Conservation (phyloP, 2,797 vertebrate species). For the Mycteria americana region DNA sequence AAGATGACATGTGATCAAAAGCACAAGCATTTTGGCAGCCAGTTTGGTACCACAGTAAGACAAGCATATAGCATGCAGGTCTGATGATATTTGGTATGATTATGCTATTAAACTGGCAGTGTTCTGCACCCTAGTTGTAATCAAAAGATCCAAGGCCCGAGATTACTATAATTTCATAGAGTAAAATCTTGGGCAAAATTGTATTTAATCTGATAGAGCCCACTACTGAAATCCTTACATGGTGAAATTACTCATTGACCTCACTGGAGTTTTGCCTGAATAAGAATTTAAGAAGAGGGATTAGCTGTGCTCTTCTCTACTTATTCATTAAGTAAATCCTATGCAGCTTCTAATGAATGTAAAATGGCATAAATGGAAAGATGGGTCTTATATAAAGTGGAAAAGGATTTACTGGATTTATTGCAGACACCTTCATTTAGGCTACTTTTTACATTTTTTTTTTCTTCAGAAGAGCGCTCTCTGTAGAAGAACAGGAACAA, state of each 20-base stretch:
- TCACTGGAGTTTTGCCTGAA: slow-evolving; percentile 3
- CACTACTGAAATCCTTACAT: neutral
- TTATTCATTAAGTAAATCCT: neutral
- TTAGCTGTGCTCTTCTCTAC: slow-evolving; percentile 37
- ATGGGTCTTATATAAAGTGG: neutral
- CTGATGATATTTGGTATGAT: neutral
- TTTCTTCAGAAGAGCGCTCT: neutral
- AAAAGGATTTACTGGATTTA: neutral
- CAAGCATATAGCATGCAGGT: neutral
- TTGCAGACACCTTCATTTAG: neutral
- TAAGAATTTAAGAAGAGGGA: neutral
- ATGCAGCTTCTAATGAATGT: neutral
- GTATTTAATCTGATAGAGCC: neutral
- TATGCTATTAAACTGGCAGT: neutral
- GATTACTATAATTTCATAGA: slow-evolving; percentile 24
- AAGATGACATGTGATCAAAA: slow-evolving; percentile 29
- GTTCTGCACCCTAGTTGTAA: neutral
- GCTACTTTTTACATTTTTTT: neutral
- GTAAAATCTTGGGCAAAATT: slow-evolving; percentile 16
- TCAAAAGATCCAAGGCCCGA: neutral
- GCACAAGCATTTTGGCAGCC: neutral
- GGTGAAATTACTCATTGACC: neutral
- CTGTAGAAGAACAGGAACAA: neutral
- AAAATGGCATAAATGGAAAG: neutral
- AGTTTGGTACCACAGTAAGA: neutral